These are phyloP conservation scores for Zootoca vivipara DNA, from an alignment of 2,113 vertebrate genomes.

Conservation along the genomic window DNA sequence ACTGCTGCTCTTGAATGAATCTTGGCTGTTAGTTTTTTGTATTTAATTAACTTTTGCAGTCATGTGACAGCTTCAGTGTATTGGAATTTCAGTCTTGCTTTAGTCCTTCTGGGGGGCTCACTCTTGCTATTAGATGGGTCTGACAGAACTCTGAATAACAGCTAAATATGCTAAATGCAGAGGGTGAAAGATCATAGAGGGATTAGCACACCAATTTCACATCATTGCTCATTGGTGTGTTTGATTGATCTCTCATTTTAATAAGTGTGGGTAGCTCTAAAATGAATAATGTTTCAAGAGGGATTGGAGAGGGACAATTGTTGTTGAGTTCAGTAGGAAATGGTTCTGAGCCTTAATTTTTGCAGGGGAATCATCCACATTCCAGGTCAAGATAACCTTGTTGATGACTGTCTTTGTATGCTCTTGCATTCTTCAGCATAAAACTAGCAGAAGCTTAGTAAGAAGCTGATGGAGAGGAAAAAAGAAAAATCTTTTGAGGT, in stretches of 20 bases:
- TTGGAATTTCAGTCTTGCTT: background rate
- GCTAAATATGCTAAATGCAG: background rate
- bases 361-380: background rate
- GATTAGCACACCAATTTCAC: background rate
- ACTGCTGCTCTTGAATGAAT: background rate
- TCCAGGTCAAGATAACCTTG: background rate
- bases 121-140: background rate
- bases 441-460: background rate
- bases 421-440: background rate
- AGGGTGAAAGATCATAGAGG: background rate
- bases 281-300: background rate
- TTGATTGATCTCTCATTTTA: no score
- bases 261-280: background rate
- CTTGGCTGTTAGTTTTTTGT: background rate
- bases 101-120: background rate
- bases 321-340: background rate
- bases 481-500: background rate
- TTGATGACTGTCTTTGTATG: background rate
- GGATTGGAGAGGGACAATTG: background rate
- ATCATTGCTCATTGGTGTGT: background rate
- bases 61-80: background rate
- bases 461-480: background rate
- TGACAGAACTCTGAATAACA: background rate
- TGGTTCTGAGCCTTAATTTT: background rate
- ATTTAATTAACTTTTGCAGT: background rate